A percentile compares a stretch with the other conserved stretches of the same genome.
phyloP scores from a whole-genome alignment of 2,797 vertebrate genomes.

The Sphenodon punctatus region DNA sequence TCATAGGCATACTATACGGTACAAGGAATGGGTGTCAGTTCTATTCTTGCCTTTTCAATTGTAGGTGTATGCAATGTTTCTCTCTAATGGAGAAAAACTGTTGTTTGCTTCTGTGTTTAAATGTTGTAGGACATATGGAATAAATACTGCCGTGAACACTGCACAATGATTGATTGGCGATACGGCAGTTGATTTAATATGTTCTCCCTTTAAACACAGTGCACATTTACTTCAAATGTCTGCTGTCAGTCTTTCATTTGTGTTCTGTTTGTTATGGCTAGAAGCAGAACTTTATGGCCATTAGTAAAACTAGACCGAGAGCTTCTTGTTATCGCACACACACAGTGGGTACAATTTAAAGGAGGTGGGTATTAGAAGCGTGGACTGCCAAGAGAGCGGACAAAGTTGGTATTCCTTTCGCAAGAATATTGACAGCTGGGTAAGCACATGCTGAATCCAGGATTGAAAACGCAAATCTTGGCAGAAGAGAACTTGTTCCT shows the following conservation, averaged over 20 bases:
- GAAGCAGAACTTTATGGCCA: background rate
- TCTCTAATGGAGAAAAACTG: background rate
- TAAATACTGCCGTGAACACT: background rate
- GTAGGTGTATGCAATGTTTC: background rate
- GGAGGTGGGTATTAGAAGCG: background rate
- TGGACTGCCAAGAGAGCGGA: background rate
- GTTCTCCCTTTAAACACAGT: background rate
- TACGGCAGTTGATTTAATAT: conserved; percentile 1
- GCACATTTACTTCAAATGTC: background rate
- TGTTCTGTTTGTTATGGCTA: background rate
- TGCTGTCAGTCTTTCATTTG: background rate
- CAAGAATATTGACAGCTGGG: background rate
- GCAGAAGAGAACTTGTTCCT: background rate
- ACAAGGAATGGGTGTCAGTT: background rate
- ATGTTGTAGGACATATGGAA: background rate
- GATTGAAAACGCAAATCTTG: background rate
- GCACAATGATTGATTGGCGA: background rate
- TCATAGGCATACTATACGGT: background rate
- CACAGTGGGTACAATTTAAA: background rate
- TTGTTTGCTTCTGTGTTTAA: conserved; percentile 7
- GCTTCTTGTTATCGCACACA: background rate
- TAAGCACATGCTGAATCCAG: background rate
- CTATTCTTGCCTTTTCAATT: background rate
- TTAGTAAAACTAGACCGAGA: background rate
- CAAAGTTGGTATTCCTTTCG: background rate